phyloP scores from a whole-genome alignment of 2,797 vertebrate genomes.

The Nannoperca australis region DNA sequence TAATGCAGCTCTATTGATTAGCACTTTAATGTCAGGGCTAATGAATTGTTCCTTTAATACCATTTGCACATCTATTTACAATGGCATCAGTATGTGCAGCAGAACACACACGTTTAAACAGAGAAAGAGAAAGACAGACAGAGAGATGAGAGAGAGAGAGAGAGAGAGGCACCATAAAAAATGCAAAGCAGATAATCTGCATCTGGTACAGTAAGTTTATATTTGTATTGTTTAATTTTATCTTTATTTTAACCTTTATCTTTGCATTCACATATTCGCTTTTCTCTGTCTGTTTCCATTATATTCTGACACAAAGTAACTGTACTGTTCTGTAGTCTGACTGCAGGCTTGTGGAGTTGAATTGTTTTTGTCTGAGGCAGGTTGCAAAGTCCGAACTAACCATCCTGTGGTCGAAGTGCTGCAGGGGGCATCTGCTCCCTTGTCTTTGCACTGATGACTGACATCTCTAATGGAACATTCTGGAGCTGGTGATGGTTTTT shows the following conservation, averaged over 20 bases:
- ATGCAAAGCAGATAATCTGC: conserved; percentile 37
- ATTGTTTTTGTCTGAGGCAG: conserved; percentile 49
- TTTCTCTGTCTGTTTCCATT: conserved; percentile 40
- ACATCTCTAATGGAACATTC: conserved; percentile 77
- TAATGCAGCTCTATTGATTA: conserved; percentile 89
- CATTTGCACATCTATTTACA: conserved; percentile 83
- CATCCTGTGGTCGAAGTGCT: conserved; percentile 36
- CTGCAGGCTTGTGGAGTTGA: conserved; percentile 23
- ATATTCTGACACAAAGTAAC: conserved; percentile 30
- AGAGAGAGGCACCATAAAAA: conserved; percentile 15
- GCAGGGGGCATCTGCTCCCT: conserved; percentile 61
- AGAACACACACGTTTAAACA: conserved; percentile 40
- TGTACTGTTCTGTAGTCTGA: conserved; percentile 18
- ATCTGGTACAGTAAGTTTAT: conserved; percentile 16
- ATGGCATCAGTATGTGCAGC: conserved; percentile 71
- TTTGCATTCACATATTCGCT: conserved; percentile 34
- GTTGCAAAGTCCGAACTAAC: conserved; percentile 48
- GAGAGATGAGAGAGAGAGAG: background rate
- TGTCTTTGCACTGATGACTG: conserved; percentile 61
- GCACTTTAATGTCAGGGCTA: conserved; percentile 85
- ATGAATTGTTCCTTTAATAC: conserved; percentile 88
- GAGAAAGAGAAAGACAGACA: conserved; percentile 12
- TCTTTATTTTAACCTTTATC: conserved; percentile 11
- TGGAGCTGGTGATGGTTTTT: conserved; percentile 67
- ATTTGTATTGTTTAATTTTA: conserved; percentile 15